phyloP scores from a whole-genome alignment of 2,888 invertebrate genomes.

The Parelbella ahira region DNA sequence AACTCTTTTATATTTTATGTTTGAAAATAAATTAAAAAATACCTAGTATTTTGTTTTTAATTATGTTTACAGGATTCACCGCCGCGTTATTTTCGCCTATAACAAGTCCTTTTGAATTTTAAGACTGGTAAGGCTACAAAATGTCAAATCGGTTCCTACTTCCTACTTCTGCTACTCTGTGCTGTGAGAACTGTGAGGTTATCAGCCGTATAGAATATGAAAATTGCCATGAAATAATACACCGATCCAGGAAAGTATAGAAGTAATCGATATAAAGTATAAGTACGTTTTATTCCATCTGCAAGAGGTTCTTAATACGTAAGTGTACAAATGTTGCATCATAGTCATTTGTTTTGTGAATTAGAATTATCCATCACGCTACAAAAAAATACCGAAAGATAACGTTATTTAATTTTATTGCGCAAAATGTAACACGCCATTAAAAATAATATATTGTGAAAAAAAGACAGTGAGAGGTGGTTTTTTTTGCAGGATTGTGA shows the following conservation, averaged over 20 bases:
- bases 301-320: conserved; percentile 21
- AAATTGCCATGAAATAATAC: conserved; percentile 9
- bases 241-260: neutral
- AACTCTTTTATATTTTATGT: too few species aligned
- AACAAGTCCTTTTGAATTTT: too few species aligned
- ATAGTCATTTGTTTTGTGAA: conserved; percentile 45
- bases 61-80: too few species aligned
- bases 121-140: too few species aligned
- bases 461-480: conserved; percentile 51
- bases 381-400: conserved; percentile 3
- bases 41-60: too few species aligned
- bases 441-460: neutral
- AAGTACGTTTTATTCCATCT: neutral
- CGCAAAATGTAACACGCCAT: too few species aligned
- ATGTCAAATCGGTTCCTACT: too few species aligned
- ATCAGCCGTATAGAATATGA: neutral
- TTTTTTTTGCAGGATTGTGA: conserved; percentile 58
- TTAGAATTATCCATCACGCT: conserved; percentile 11
- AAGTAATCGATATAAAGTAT: neutral
- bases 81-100: too few species aligned
- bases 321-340: conserved; percentile 42
- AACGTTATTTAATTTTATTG: neutral
- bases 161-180: too few species aligned
- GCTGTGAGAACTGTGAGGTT: too few species aligned
- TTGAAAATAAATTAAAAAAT: too few species aligned